Evolutionary conservation across 2,797 vertebrate genomes (phyloP), one percentile per base, ranked within the genome.

Genomic region (Trachurus trachurus): DNA sequence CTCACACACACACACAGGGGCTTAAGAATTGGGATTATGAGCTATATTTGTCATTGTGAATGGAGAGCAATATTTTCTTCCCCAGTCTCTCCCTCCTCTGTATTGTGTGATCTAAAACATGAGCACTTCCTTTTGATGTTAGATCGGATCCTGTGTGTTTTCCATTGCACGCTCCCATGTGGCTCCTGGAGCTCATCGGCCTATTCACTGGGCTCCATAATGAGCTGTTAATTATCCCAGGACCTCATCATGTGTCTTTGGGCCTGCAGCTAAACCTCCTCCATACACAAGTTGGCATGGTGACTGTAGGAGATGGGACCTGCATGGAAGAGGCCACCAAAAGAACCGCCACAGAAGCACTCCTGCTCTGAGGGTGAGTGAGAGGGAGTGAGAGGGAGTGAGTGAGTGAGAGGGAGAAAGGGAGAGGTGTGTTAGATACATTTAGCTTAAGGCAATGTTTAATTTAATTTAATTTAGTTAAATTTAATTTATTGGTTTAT

Each of bases 141-240:
- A 21, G 76, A 84, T 74, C 61, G 16, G 26, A 74, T 90, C 83
- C 85, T 76, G 67, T 79, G 75, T 83, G 84, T 89, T 88, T 85
- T 84, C 78, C 81, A 77, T 44, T 70, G 81, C 12, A 1, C 78
- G n/a, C 63, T 91, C 86, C 72, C 81, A 62, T 54, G 84, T 78
- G 86, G 82, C 82, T 89, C 79, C 76, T 63, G 45, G 71, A 81
- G 79, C 86, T 83, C 7, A 6, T 47, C 57, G 84, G 71, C 69
- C 89, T 76, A 90, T 92, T 91, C 89, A 86, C 67, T 74, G 76
- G 84, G 86, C 87, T 87, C 80, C 82, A 86, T 92, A 93, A 93
- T 91, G 85, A 93, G 88, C 88, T 84, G 73, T 81, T 92, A 94
- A 94, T 94, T 93, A 93, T 93, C 90, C 83, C 76, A 85, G 90